Evolutionary conservation across 2,888 invertebrate genomes (phyloP), one percentile per base, ranked within the genome.

Genomic region (Tribolium freemani): DNA sequence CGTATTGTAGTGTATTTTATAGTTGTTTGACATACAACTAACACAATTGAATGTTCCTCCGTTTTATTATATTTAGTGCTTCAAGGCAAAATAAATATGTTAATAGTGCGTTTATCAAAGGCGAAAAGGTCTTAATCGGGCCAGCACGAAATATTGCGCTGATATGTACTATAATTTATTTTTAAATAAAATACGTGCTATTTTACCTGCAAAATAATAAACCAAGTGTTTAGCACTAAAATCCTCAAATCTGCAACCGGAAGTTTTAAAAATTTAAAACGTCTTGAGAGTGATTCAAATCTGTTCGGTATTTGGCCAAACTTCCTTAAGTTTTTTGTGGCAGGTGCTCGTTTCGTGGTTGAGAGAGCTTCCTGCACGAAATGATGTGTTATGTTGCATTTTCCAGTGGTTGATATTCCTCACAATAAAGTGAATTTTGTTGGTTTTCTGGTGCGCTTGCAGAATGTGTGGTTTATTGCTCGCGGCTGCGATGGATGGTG

Each of bases 381-480:
- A 63, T 45, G 38, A 63, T 21, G 26, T 26, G 26, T 26, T 50
- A 51, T 50, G 51, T 38, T 31, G 50, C n/a, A 51, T 50, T 63
- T 63, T 48, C 11, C 16, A 48, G n/a, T 16, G 26, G 26, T 26
- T 26, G 26, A 26, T 26, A 45, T 16, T 48, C 11, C 48, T 48
- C 48, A 48, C 48, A n/a, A 16, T 46, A 11, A 6, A 8, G 8
- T 38, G n/a, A 38, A 38, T 45, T 45, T 11, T 38, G 48, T 48
- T 48, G 45, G 21, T 46, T 60, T 10, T 46, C 45, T 9, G 46
- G 31, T 30, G n/a, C 38, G 64, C 53, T 54, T 57, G 67, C 67
- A 67, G 57, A 67, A 64, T 64, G 57, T 66, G 67, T 48, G 56
- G 66, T 20, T 50, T 5, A 31, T 48, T 20, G 67, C 67, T 56